A percentile compares a stretch with the other conserved stretches of the same genome.
Conservation (phyloP, 1,140 invertebrate genomes). For the Diachasma alloeum region DNA sequence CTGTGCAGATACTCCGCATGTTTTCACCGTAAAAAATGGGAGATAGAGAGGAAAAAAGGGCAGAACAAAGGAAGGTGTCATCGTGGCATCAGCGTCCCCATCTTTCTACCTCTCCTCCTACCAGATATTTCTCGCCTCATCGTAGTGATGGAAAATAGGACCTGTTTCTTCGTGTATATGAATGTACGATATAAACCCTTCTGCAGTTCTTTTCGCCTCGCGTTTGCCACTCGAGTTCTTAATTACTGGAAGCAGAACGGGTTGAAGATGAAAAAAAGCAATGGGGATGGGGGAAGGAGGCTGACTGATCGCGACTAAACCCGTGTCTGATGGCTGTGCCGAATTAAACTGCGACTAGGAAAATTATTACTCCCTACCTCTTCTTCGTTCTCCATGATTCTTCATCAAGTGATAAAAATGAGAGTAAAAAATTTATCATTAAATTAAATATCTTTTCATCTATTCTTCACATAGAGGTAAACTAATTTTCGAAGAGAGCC, state of each 20-base stretch:
- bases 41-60: slow-evolving; percentile 43
- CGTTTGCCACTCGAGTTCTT: slow-evolving; percentile 34
- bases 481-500: too few species aligned
- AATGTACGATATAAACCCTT: slow-evolving; percentile 18
- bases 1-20: slow-evolving; percentile 35
- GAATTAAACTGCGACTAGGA: slow-evolving; percentile 45
- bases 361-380: slow-evolving; percentile 36
- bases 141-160: slow-evolving; percentile 11
- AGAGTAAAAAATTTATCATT: background rate
- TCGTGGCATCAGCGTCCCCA: slow-evolving; percentile 27
- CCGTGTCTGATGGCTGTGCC: slow-evolving; percentile 45
- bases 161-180: background rate
- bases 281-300: slow-evolving; percentile 35
- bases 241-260: slow-evolving; percentile 51
- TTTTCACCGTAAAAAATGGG: slow-evolving; percentile 6
- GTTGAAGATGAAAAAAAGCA: slow-evolving; percentile 38
- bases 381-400: background rate
- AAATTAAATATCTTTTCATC: slow-evolving; percentile 4
- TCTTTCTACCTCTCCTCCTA: slow-evolving; percentile 22
- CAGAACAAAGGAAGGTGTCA: slow-evolving; percentile 54
- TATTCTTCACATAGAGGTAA: too few species aligned
- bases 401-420: background rate
- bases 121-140: background rate
- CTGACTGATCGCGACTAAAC: slow-evolving; percentile 44
- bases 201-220: slow-evolving; percentile 33